phyloP scores from a whole-genome alignment of 1,140 invertebrate species.

The Pachyrhynchus sulphureomaculatus region DNA sequence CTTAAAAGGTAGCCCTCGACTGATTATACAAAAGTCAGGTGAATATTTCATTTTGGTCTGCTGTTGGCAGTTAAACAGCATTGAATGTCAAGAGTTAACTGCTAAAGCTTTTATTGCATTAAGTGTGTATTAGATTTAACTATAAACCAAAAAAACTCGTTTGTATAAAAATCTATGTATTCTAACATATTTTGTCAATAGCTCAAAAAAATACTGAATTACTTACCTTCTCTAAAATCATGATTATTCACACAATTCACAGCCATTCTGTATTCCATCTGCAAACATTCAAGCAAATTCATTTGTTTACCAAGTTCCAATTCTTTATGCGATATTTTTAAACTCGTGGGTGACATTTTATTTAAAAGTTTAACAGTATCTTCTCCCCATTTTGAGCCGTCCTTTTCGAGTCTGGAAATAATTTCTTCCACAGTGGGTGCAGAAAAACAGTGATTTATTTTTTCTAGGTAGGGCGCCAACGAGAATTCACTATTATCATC shows the following conservation, averaged over 20 bases:
- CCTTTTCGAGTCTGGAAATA: conserved; percentile 69
- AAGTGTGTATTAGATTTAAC: too few relatives aligned
- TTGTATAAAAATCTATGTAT: too few relatives aligned
- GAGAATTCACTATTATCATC: conserved; percentile 66
- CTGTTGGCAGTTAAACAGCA: too few relatives aligned
- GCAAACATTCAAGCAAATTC: conserved; percentile 80
- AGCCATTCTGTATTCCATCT: conserved; percentile 88
- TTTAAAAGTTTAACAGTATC: conserved; percentile 67
- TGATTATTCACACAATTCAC: conserved; percentile 65
- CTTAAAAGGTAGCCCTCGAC: too few relatives aligned
- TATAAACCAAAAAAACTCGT: too few relatives aligned
- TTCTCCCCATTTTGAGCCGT: conserved; percentile 77
- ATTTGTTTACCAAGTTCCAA: conserved; percentile 73
- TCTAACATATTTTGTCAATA: too few relatives aligned
- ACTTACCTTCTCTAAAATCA: conserved; percentile 91
- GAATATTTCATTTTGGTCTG: too few relatives aligned
- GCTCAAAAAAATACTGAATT: background rate
- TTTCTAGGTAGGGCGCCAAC: conserved; percentile 68
- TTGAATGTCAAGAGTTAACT: too few relatives aligned
- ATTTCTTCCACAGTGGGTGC: conserved; percentile 80
- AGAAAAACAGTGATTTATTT: conserved; percentile 83
- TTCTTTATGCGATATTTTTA: conserved; percentile 84
- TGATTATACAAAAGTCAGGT: too few relatives aligned
- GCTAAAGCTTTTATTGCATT: too few relatives aligned
- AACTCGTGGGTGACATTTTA: conserved; percentile 90